Evolutionary conservation across 1,140 invertebrate genomes (phyloP), one percentile per base, ranked within the genome.

Genomic region (Drosophila nebulosa): DNA sequence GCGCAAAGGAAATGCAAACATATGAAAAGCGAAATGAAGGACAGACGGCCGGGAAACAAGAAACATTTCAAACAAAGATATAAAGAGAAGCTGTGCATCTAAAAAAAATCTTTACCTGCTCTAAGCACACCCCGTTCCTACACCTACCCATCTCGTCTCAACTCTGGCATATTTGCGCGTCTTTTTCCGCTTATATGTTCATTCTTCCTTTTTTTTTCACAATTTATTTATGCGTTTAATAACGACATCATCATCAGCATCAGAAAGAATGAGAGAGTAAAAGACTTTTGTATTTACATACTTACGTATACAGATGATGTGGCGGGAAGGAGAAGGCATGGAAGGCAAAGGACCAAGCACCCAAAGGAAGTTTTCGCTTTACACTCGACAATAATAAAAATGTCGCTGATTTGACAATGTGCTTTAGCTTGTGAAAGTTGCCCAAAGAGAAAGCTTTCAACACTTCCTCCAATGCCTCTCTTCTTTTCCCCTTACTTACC

Each of bases 191-290:
- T 62, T 61, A 66, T 64, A 64, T 77, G 69, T 76, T 46, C 18
- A 46, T 46, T 21, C 39, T 46, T 42, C 4, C 36, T 46, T 81
- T 66, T 76, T 81, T 88, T 66, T 74, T 68, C 64, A 73, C 84
- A 88, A 88, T 89, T 89, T 88, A 88, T 89, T 83, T 88, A 88
- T 89, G 84, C 64, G 79, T 88, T 88, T 88, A 89, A 89, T 88
- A 88, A 88, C 78, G 84, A 89, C 83, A 89, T 88, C 84, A 55
- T 55, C 52, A 88, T 88, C 83, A 88, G 69, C 83, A 81, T 78
- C 2, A 30, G 51, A 30, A 12, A 14, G 69, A 67, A 24, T 24
- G 39, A 55, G 50, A 69, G 35, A 52, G 63, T 56, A 27, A 57
- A 59, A 60, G 62, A 74, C 68, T 66, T 24, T 57, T 36, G 35